Evolutionary conservation across 1,140 invertebrate genomes (phyloP).

Genomic region (Adelges cooleyi): DNA sequence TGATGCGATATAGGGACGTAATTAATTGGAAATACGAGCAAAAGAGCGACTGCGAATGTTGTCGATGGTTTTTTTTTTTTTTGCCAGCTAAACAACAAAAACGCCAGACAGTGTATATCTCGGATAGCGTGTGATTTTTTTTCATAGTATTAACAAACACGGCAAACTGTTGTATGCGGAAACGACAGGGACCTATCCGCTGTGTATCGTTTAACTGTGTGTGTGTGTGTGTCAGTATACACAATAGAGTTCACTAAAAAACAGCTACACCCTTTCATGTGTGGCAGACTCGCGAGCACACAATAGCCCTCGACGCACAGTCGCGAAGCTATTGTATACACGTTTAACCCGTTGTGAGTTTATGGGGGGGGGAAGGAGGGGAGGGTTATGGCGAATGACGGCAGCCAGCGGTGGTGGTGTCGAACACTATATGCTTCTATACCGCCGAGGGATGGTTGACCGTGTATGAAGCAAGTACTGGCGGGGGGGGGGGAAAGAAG

Average conservation of each 20-base stretch:
- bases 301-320: slow-evolving; percentile 7
- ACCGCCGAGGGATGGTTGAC: slow-evolving; percentile 10
- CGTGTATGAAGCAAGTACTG: no score
- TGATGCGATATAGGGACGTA: no score
- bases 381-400: neutral
- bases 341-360: slow-evolving; percentile 1
- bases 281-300: neutral
- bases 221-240: neutral
- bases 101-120: no score
- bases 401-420: slow-evolving; percentile 5
- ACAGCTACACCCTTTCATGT: slow-evolving; percentile 11
- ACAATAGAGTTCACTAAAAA: slow-evolving; percentile 25
- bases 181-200: neutral
- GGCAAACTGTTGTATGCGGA: slow-evolving; percentile 10
- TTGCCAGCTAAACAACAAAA: no score
- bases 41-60: no score
- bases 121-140: no score
- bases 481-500: neutral
- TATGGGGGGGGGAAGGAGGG: neutral
- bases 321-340: neutral
- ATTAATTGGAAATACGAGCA: no score
- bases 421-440: neutral
- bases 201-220: slow-evolving; percentile 3
- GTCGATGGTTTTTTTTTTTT: no score
- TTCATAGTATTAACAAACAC: no score